Percentiles rank a stretch among this genome's conserved stretches.
Evolutionary conservation across 1,140 invertebrate species (phyloP).

Genomic region (Trichomalopsis sarcophagae): DNA sequence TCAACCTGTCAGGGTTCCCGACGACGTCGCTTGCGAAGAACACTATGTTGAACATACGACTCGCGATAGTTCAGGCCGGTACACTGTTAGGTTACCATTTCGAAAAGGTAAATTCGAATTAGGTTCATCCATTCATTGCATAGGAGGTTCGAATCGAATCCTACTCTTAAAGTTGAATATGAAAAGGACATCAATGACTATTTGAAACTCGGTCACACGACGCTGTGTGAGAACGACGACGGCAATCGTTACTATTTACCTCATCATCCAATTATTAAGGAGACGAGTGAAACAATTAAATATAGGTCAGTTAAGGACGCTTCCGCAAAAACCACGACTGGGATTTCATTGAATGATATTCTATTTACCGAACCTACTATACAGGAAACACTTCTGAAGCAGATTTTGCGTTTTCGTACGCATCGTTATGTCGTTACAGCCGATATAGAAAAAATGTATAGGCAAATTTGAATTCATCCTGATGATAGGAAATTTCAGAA

Average conservation of each 20-base stretch:
- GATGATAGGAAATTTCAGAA: constrained; percentile 5
- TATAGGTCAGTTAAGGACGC: background rate
- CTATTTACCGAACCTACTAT: background rate
- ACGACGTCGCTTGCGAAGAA: too few species aligned
- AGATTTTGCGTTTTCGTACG: background rate
- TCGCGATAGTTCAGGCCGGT: too few species aligned
- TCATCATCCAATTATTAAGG: background rate
- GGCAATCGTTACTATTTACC: background rate
- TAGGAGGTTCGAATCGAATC: too few species aligned
- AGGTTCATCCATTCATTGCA: too few species aligned
- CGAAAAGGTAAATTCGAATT: too few species aligned
- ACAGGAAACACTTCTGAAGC: background rate
- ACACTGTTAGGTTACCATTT: too few species aligned
- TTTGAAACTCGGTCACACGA: background rate
- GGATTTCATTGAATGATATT: background rate
- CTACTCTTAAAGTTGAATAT: constrained; percentile 16
- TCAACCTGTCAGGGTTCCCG: too few species aligned
- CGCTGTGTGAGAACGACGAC: background rate
- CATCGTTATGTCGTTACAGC: background rate
- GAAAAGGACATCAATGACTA: background rate
- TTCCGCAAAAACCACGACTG: background rate
- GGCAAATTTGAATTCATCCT: background rate
- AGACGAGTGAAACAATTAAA: background rate
- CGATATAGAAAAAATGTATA: background rate
- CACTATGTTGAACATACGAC: too few species aligned